These are phyloP conservation scores for Bubalus kerabau DNA, from an alignment of 2,113 vertebrate species.

Conservation along the genomic window DNA sequence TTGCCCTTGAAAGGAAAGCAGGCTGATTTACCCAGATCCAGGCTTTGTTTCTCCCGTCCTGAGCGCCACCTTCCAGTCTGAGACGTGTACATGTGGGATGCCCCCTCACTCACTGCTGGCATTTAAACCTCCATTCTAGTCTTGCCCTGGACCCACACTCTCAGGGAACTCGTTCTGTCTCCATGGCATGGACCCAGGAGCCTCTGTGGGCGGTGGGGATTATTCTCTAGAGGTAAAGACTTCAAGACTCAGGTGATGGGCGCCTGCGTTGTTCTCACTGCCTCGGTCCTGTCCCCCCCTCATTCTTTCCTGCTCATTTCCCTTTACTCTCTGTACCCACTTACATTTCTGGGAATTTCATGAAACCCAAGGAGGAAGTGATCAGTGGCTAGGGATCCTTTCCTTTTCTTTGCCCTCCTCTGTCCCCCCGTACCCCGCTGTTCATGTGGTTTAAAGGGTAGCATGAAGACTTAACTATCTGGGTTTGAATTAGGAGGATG, in stretches of 20 bases:
- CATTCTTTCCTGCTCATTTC: background rate
- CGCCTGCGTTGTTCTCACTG: no score
- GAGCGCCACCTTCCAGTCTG: background rate
- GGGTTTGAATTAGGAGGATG: background rate
- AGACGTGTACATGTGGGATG: rapidly evolving
- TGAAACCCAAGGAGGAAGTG: background rate
- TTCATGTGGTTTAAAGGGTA: background rate
- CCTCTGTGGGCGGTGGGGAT: background rate
- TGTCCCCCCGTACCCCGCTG: rapidly evolving
- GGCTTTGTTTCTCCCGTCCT: background rate
- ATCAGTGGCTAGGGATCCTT: background rate
- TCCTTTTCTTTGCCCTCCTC: background rate
- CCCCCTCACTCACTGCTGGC: background rate
- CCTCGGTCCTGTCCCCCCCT: background rate
- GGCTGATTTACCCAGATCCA: background rate
- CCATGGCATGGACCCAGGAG: background rate
- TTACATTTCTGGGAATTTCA: background rate
- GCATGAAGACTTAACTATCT: background rate
- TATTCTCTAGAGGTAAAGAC: background rate
- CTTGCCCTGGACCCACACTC: background rate
- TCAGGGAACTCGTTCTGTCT: background rate
- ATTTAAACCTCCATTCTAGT: background rate
- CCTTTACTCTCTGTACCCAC: background rate
- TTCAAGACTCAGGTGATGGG: background rate
- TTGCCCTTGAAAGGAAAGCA: background rate